A percentile compares a stretch with the other conserved stretches of the same genome.
Conservation (phyloP, 1,140 invertebrate species). For the Medauroidea extradentata region DNA sequence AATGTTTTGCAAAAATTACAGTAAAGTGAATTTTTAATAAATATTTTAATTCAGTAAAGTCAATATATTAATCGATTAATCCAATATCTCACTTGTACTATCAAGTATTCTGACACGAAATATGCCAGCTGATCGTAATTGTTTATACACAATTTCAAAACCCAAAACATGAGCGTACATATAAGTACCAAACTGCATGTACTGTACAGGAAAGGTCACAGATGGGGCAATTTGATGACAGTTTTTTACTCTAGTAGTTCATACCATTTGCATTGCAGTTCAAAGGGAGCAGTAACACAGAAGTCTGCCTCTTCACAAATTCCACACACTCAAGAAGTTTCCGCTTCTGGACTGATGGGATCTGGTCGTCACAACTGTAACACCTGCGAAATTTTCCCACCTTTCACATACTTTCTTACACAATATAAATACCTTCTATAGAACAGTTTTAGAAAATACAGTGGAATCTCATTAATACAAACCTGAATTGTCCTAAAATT, state of each 20-base stretch:
- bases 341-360: slow-evolving; percentile 42
- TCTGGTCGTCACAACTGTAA: slow-evolving; percentile 21
- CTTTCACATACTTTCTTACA: not conserved
- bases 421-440: not conserved
- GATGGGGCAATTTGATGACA: no score
- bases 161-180: no score
- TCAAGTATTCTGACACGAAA: no score
- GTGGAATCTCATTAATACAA: slow-evolving; percentile 7
- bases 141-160: no score
- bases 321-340: slow-evolving; percentile 61
- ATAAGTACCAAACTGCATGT: no score
- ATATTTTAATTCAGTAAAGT: no score
- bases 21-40: no score
- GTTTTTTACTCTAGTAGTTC: not conserved
- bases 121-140: no score
- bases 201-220: no score
- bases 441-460: slow-evolving; percentile 6
- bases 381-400: slow-evolving; percentile 31
- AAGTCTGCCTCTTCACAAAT: slow-evolving; percentile 52
- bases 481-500: not conserved
- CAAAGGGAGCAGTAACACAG: not conserved
- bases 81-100: no score
- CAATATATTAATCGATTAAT: no score
- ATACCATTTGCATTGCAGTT: not conserved
- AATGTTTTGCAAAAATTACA: no score